Evolutionary conservation across 2,797 vertebrate species (phyloP), one percentile per base, ranked within the genome.

Genomic region (Hippocampus kuda): DNA sequence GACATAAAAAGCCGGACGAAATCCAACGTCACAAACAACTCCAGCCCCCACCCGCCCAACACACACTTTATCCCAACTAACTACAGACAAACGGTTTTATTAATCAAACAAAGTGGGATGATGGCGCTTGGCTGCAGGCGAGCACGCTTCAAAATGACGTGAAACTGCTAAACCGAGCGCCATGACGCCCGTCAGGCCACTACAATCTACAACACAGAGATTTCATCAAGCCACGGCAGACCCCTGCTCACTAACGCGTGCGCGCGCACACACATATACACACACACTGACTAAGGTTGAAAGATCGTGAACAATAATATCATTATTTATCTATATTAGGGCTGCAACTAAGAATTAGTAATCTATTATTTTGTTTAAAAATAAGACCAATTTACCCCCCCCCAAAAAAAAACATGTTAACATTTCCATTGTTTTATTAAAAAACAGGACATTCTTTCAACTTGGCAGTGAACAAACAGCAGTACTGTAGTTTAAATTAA

Each of bases 141-240:
- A 34, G 59, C 65, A 67, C 54, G 38, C 42, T 61, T 24, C 51
- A 62, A 82, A 79, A 57, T 0, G 64, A 68, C 30, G 27, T 44
- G 41, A 66, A 3, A 49, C 79, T 69, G 81, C 83, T 70, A 48
- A 78, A 72, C 84, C 79, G 73, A 77, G 89, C 85, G 70, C 84
- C 91, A 90, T 90, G 77, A 83, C 77, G 78, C 86, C 81, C 83
- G 81, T 82, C 79, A 85, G 77, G 79, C 79, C 76, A 79, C 84
- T 85, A 84, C 69, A 56, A 79, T 77, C 87, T 89, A 87, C 83
- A 73, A 87, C 82, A 74, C 80, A 87, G 82, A 86, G 78, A 85
- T 86, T 89, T 90, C 87, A 90, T 90, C 87, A 89, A 89, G 85
- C 82, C 68, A 22, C 79, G 82, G 82, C 73, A 74, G 85, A 86